Conservation (phyloP, 2,888 invertebrate species). For the Cheilosia urbana region DNA sequence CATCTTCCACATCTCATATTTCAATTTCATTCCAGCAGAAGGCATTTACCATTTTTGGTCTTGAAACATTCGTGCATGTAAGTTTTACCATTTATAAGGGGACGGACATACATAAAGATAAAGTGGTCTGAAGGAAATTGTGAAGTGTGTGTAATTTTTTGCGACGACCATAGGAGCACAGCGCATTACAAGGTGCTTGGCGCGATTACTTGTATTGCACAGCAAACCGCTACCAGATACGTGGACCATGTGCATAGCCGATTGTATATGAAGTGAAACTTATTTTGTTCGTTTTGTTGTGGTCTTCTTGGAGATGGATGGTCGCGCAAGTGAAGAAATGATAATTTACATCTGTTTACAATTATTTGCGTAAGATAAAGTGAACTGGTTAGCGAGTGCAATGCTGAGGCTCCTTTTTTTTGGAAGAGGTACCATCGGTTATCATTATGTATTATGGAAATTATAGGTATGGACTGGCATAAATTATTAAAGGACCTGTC, state of each 20-base stretch:
- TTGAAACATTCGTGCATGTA: slow-evolving; percentile 47
- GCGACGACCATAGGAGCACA: slow-evolving; percentile 20
- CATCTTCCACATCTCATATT: slow-evolving; percentile 24
- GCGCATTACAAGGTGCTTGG: slow-evolving; percentile 14
- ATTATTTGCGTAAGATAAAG: no score
- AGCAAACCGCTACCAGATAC: background rate
- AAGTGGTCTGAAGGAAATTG: slow-evolving; percentile 41
- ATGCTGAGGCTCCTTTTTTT: no score
- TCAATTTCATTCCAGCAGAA: slow-evolving; percentile 25
- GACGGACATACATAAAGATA: slow-evolving; percentile 18
- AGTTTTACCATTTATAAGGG: slow-evolving; percentile 53
- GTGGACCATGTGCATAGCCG: slow-evolving; percentile 24
- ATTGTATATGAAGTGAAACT: slow-evolving; percentile 48
- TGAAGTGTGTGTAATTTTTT: slow-evolving; percentile 69
- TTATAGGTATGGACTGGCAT: no score
- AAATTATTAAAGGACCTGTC: no score
- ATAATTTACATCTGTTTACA: background rate
- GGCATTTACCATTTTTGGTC: slow-evolving; percentile 46
- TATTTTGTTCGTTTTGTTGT: slow-evolving; percentile 31
- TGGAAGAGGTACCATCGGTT: no score
- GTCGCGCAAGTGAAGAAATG: background rate
- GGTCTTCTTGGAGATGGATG: background rate
- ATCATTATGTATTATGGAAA: no score
- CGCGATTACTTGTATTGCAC: slow-evolving; percentile 23
- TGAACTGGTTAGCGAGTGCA: no score